phyloP scores from a whole-genome alignment of 1,140 invertebrate species.

The Cydia splendana region DNA sequence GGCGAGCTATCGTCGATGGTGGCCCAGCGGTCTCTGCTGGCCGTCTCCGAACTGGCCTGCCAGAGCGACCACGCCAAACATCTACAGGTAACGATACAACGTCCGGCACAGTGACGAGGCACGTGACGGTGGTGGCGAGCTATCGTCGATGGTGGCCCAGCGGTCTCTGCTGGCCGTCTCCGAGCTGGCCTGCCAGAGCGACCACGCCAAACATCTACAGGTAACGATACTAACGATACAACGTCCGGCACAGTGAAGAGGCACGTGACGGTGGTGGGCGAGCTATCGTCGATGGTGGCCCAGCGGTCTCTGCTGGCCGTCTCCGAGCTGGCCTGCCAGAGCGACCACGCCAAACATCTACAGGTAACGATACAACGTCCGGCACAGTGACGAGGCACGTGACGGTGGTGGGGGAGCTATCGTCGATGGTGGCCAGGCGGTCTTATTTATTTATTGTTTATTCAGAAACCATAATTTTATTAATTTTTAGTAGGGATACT shows the following conservation, averaged over 20 bases:
- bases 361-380: slow-evolving; percentile 84
- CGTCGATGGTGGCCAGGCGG: slow-evolving; percentile 88
- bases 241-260: too few species aligned
- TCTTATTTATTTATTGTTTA: slow-evolving; percentile 72
- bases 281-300: slow-evolving; percentile 84
- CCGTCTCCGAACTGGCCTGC: slow-evolving; percentile 83
- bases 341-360: too few species aligned
- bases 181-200: slow-evolving; percentile 95
- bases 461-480: too few species aligned
- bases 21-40: too few species aligned
- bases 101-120: slow-evolving; percentile 94
- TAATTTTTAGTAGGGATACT: too few species aligned
- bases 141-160: slow-evolving; percentile 91
- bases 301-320: too few species aligned
- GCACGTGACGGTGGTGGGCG: too few species aligned
- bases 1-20: slow-evolving; percentile 84
- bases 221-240: too few species aligned
- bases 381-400: slow-evolving; percentile 89
- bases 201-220: slow-evolving; percentile 94
- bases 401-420: slow-evolving; percentile 88
- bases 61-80: too few species aligned
- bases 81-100: slow-evolving; percentile 78
- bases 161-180: slow-evolving; percentile 94
- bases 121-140: slow-evolving; percentile 83
- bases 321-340: slow-evolving; percentile 83